Conservation (phyloP, 2,113 vertebrate species). For the Tyrannus savana region DNA sequence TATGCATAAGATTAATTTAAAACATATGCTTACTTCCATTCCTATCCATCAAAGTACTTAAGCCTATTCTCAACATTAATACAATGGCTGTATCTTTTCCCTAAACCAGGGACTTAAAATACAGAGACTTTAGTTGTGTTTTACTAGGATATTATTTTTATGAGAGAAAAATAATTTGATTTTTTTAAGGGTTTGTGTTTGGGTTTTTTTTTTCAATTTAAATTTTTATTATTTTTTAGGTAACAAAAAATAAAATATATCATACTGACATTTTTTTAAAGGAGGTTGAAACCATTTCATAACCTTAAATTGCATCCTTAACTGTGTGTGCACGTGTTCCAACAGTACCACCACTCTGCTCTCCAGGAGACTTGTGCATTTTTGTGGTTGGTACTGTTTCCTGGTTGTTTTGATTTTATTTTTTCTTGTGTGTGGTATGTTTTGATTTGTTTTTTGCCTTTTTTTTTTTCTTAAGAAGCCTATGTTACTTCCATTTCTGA, state of each 20-base stretch:
- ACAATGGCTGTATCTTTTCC: neutral
- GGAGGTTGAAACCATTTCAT: neutral
- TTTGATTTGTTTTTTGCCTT: neutral
- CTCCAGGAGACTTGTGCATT: neutral
- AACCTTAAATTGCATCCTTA: neutral
- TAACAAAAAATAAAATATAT: neutral
- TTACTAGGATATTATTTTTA: neutral
- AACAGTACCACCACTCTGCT: neutral
- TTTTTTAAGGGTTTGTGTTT: neutral
- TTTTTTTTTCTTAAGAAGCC: neutral
- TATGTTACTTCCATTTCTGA: fast-evolving
- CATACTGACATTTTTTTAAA: neutral
- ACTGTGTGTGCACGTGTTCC: neutral
- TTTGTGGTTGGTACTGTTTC: neutral
- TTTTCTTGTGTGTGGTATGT: neutral
- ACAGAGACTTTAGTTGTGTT: neutral
- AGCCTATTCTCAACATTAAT: neutral
- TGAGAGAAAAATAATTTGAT: neutral
- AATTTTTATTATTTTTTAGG: neutral
- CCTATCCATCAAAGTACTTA: neutral
- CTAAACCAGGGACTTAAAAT: neutral
- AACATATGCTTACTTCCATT: neutral
- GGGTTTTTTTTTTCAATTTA: neutral
- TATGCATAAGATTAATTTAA: slow-evolving; percentile 20
- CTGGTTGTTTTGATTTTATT: neutral